Evolutionary conservation across 2,888 invertebrate species (phyloP).

Genomic region (Cephus spinipes): DNA sequence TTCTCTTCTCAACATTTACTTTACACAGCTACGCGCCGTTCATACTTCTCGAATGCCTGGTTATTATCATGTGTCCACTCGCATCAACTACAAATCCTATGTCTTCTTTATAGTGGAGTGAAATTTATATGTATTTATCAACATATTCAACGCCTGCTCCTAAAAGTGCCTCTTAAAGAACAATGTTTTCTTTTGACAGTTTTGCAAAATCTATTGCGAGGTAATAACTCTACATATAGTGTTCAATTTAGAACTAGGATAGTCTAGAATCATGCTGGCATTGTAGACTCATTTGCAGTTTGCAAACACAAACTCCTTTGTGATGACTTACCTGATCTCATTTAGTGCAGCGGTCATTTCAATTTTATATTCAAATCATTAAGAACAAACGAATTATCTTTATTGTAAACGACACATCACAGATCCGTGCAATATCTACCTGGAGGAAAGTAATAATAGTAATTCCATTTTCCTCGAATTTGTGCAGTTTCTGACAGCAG

Average conservation of each 20-base stretch:
- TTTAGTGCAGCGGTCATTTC: neutral
- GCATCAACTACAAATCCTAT: neutral
- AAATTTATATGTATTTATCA: neutral
- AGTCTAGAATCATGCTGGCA: constrained; percentile 12
- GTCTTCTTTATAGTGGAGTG: neutral
- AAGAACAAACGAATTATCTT: constrained; percentile 19
- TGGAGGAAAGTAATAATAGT: neutral
- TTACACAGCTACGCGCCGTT: too few species aligned
- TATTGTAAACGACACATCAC: neutral
- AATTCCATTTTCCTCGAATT: neutral
- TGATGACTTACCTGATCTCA: neutral
- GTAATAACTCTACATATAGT: constrained; percentile 47
- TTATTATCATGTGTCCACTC: too few species aligned
- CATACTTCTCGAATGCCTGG: too few species aligned
- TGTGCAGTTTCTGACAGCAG: constrained; percentile 60
- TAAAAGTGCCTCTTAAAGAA: neutral
- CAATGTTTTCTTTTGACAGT: constrained; percentile 51
- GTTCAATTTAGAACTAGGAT: constrained; percentile 41
- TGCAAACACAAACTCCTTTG: constrained; percentile 24
- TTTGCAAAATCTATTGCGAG: constrained; percentile 60
- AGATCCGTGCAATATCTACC: neutral
- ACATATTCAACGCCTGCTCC: neutral
- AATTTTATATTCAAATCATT: neutral
- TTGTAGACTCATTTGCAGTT: constrained; percentile 9
- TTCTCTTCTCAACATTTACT: too few species aligned